phyloP scores from a whole-genome alignment of 2,797 vertebrate genomes.

The Geotrypetes seraphini region DNA sequence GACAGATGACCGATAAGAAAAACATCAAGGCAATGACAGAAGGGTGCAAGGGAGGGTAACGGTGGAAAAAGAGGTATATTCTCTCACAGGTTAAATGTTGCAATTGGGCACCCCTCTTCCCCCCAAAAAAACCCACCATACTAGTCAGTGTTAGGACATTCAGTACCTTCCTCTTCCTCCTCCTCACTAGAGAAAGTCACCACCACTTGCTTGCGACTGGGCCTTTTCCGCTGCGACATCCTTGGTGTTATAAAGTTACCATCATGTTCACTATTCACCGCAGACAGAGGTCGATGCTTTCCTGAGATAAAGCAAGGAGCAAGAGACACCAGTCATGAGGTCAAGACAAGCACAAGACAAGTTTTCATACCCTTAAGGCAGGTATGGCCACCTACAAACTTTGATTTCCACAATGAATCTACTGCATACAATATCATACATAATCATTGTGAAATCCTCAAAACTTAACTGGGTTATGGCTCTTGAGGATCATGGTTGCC shows the following conservation, averaged over 20 bases:
- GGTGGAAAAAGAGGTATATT: too few species aligned
- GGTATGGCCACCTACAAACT: too few species aligned
- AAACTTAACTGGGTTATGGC: neutral
- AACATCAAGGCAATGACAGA: neutral
- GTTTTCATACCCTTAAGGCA: too few species aligned
- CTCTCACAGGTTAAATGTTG: too few species aligned
- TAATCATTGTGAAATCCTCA: too few species aligned
- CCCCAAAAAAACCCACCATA: neutral
- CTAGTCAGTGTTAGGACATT: neutral
- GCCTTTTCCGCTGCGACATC: constrained; percentile 8
- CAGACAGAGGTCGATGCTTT: constrained; percentile 12
- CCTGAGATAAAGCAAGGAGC: neutral
- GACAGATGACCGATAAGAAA: neutral
- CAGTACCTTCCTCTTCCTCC: constrained; percentile 58
- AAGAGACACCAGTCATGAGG: neutral
- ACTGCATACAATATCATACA: too few species aligned
- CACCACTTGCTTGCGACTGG: constrained; percentile 38
- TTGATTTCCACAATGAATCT: too few species aligned
- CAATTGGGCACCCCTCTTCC: neutral
- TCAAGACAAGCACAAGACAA: too few species aligned
- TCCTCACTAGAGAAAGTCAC: constrained; percentile 84
- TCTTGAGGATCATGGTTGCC: too few species aligned
- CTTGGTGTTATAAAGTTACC: constrained; percentile 63
- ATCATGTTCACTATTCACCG: constrained; percentile 30
- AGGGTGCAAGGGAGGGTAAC: neutral